phyloP scores from a whole-genome alignment of 2,113 vertebrate genomes.

The Polypterus bichir region DNA sequence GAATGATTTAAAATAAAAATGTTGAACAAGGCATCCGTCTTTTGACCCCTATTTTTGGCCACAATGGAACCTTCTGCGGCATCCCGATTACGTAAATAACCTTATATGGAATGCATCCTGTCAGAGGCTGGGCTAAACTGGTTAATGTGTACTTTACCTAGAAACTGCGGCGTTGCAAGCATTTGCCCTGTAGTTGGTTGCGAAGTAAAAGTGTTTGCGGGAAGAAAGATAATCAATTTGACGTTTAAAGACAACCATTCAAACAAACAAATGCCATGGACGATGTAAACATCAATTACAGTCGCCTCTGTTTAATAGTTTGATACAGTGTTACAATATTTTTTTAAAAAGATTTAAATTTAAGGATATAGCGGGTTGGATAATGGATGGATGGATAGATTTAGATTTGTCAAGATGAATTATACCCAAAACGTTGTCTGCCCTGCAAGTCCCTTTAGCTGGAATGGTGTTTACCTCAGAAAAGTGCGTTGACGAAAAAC shows the following conservation, averaged over 20 bases:
- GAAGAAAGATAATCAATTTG: conserved; percentile 6
- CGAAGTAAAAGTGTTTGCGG: neutral
- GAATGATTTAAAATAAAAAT: no score
- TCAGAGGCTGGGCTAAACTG: conserved; percentile 37
- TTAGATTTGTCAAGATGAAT: neutral
- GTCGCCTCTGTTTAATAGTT: neutral
- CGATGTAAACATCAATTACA: neutral
- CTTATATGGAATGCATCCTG: conserved; percentile 61
- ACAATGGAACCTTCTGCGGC: no score
- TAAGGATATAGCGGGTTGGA: neutral
- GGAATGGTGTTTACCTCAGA: no score
- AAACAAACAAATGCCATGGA: neutral
- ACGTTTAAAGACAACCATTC: no score
- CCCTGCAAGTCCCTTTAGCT: no score
- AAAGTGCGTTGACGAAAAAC: no score
- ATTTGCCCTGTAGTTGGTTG: neutral
- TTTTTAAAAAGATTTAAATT: conserved; percentile 18
- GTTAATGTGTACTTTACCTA: conserved; percentile 38
- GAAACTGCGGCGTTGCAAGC: neutral
- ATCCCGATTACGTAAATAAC: conserved; percentile 40
- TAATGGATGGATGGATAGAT: neutral
- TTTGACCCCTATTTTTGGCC: no score
- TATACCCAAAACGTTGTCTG: no score
- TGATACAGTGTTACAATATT: conserved; percentile 12
- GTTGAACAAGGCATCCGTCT: no score